Evolutionary conservation across 2,797 vertebrate genomes (phyloP), one percentile per base, ranked within the genome.

Genomic region (Lagodon rhomboides): DNA sequence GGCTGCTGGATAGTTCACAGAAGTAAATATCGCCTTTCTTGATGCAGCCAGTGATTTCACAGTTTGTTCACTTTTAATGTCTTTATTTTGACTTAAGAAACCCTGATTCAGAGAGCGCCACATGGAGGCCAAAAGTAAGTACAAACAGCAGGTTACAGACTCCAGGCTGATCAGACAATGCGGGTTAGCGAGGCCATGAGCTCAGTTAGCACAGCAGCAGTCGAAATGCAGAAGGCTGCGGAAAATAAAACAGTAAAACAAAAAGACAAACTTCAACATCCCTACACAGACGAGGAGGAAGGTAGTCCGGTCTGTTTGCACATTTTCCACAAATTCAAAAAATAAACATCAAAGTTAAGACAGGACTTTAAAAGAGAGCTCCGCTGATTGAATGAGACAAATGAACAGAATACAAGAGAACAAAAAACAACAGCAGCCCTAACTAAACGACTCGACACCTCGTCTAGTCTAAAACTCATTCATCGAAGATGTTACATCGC

Each of bases 71-170:
- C 5, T 80, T 92, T 92, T 77, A 83, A 89, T 87, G 66, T 75
- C 60, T 94, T 93, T 93, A 93, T 89, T 95, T 89, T 80, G 73
- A 85, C 60, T 84, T 87, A 65, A 85, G 75, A 90, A 91, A 89
- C 89, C 88, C 86, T 87, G 91, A 91, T 91, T 88, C 54, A 85
- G 69, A 83, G 50, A 80, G 78, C 4, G 77, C 72, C 86, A 77
- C 23, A 51, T 60, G 56, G 61, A 87, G 82, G 79, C 73, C 82
- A 85, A 69, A 38, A 72, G 83, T 73, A 74, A 90, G 75, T 71
- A 90, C 74, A 91, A 82, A 89, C 89, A 90, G 91, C 88, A 92
- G 89, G 85, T 89, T 89, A 91, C 84, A 88, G 86, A 85, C 75
- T 78, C 74, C 77, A 81, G 58, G 49, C 70, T 34, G 58, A 79